phyloP scores from a whole-genome alignment of 2,113 vertebrate genomes.

The Pan troglodytes region NHGRI_mPanTro3-v2.1_pri NC_072404.2:29808501-29809000 shows the following conservation, averaged over 20 bases:
- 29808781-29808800: neutral
- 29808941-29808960: neutral
- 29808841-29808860: neutral
- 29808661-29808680: neutral
- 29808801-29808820: neutral
- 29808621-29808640: neutral
- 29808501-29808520: neutral
- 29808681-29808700: neutral
- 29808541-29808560: neutral
- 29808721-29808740: neutral
- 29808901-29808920: neutral
- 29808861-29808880: neutral
- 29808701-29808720: neutral
- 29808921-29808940: neutral
- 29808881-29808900: neutral
- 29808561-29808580: neutral
- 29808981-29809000: neutral
- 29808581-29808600: neutral
- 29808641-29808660: neutral
- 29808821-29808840: neutral
- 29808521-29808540: neutral
- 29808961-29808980: neutral
- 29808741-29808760: neutral
- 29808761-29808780: neutral
- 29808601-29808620: neutral